Evolutionary conservation across 2,113 vertebrate species (phyloP), one percentile per base, ranked within the genome.

Genomic region (Callospermophilus lateralis): DNA sequence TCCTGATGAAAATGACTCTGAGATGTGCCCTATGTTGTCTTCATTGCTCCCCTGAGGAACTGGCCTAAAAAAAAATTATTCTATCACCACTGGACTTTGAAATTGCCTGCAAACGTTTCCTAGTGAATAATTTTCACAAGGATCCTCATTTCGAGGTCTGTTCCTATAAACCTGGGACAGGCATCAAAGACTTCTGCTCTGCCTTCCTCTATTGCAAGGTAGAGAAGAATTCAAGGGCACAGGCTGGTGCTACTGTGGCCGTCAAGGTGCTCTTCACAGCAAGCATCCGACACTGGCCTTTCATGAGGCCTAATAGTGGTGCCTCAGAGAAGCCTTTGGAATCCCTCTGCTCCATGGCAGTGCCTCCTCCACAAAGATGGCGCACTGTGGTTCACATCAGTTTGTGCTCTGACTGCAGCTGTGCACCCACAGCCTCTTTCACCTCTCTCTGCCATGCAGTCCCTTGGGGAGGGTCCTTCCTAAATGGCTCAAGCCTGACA

Each of bases 311-410:
- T 37, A 1, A 1, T 2, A n/a, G 32, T 3, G 37, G 63, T 16
- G 13, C 30, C 55, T 55, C 53, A 1, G 37, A 51, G 68, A 11
- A 7, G 30, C 72, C 13, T 12, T 4, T 13, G 42, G 51, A 30
- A 51, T 10, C 48, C 30, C 22, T 87, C n/a, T 65, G 20, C 24
- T 26, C 67, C 77, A 2, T 16, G 15, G 9, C 28, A 15, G 17
- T 34, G 39, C 34, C 3, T 37, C 58, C 6, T 24, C 20, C 19
- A 5, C 0, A 0, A 70, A 72, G n/a, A 61, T 19, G 8, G 11
- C 0, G 0, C 6, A 20, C 53, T 63, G 53, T 9, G 16, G 10
- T 68, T 84, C 39, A 24, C 15, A 32, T 8, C 37, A 11, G 32
- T 4, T 84, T 9, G 55, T 34, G 48, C 24, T 61, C 20, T 16